A percentile compares a stretch with the other conserved stretches of the same genome.
These are phyloP conservation scores for Ennomos erosarius DNA, from an alignment of 2,888 invertebrate species.

Conservation along the genomic window DNA sequence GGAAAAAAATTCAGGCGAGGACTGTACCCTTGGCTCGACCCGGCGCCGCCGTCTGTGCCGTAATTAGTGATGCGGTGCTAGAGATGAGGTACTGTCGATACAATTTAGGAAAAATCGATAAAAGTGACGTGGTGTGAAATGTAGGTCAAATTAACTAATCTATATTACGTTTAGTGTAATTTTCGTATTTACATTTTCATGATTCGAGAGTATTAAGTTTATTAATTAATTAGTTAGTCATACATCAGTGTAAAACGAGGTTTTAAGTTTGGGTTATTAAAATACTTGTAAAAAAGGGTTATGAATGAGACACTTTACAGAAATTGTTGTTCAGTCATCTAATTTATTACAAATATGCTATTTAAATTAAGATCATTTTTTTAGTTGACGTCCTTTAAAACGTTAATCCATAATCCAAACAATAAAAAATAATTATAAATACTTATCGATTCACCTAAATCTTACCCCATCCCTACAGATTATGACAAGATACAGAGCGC, in stretches of 20 bases:
- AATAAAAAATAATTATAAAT: constrained; percentile 38
- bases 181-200: too few species aligned
- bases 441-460: constrained; percentile 41
- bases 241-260: too few species aligned
- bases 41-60: constrained; percentile 79
- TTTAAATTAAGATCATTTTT: too few species aligned
- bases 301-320: too few species aligned
- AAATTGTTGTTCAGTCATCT: too few species aligned
- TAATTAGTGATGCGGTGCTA: constrained; percentile 80
- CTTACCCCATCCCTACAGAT: constrained; percentile 69
- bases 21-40: constrained; percentile 81
- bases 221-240: too few species aligned
- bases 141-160: background rate
- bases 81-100: constrained; percentile 67
- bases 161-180: background rate
- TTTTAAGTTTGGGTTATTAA: too few species aligned
- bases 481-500: constrained; percentile 83
- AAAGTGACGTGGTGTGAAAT: constrained; percentile 1
- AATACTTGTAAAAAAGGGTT: too few species aligned
- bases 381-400: too few species aligned
- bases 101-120: constrained; percentile 37
- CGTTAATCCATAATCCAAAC: background rate
- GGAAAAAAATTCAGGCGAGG: constrained; percentile 80
- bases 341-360: too few species aligned
- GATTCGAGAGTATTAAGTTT: too few species aligned